Conservation (phyloP, 2,113 vertebrate species). For the Strix aluco region DNA sequence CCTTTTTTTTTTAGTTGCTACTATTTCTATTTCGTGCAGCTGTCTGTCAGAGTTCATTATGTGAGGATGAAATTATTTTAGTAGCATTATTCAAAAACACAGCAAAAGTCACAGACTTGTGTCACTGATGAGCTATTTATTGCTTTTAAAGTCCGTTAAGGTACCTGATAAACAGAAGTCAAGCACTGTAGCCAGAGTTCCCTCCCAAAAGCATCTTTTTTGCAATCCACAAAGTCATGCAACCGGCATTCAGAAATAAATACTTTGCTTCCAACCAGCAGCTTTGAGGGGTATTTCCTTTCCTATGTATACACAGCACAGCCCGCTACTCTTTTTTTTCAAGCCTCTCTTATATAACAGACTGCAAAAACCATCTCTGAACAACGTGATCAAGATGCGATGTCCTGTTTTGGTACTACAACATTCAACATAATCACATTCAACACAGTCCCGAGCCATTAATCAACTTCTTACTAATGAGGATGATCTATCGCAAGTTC, state of each 20-base stretch:
- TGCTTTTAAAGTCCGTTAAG: not conserved
- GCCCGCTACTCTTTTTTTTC: not conserved
- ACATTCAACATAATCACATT: not conserved
- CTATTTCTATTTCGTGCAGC: not conserved
- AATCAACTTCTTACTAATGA: slow-evolving; percentile 39
- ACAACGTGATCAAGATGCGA: slow-evolving; percentile 14
- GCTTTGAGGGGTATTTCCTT: not conserved
- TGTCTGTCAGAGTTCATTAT: not conserved
- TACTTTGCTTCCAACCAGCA: not conserved
- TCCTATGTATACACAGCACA: not conserved
- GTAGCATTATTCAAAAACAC: not conserved
- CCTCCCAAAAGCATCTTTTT: not conserved
- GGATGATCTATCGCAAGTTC: not conserved
- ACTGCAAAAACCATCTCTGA: slow-evolving; percentile 53
- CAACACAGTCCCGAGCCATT: not conserved
- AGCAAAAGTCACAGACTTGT: not conserved
- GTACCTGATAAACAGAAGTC: not conserved
- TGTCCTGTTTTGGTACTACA: not conserved
- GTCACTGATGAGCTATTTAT: not conserved
- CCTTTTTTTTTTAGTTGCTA: not conserved
- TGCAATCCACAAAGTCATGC: not conserved
- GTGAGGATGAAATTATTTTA: not conserved
- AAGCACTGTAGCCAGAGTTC: not conserved
- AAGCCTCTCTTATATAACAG: slow-evolving; percentile 59
- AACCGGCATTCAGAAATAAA: not conserved